Conservation (phyloP, 2,113 vertebrate species). For the Arenaria interpres region DNA sequence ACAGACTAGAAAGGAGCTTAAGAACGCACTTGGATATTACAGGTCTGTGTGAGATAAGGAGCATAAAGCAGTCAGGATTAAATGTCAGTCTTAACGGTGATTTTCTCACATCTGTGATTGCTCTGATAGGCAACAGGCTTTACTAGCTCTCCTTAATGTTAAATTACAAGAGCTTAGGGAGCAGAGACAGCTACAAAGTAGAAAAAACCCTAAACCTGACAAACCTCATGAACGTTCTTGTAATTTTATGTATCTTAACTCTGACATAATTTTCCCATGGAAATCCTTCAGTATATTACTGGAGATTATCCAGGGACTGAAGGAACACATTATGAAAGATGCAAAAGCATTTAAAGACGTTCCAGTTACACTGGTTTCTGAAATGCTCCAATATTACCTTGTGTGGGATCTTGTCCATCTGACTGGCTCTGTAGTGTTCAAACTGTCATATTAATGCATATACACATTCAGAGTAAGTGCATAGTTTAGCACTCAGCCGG, state of each 20-base stretch:
- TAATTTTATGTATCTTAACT: neutral
- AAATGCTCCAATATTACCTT: neutral
- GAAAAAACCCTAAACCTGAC: neutral
- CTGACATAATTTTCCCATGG: neutral
- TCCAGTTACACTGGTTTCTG: neutral
- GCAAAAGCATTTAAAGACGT: neutral
- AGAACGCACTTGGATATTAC: slow-evolving; percentile 9
- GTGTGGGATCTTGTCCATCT: neutral
- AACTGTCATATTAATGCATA: neutral
- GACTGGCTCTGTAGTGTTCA: neutral
- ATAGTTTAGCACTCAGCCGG: neutral
- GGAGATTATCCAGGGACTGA: neutral
- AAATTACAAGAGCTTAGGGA: neutral
- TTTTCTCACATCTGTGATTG: neutral
- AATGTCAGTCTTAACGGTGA: neutral
- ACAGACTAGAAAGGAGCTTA: neutral
- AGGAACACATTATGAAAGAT: neutral
- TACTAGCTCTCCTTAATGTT: neutral
- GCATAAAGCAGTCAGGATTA: slow-evolving; percentile 26
- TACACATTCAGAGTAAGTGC: neutral
- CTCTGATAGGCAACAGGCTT: neutral
- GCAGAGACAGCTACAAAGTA: neutral
- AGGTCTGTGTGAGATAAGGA: slow-evolving; percentile 16
- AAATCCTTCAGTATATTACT: slow-evolving; percentile 1
- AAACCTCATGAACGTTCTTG: neutral